Evolutionary conservation across 2,888 invertebrate species (phyloP).

Genomic region (Heteromurus nitidus): DNA sequence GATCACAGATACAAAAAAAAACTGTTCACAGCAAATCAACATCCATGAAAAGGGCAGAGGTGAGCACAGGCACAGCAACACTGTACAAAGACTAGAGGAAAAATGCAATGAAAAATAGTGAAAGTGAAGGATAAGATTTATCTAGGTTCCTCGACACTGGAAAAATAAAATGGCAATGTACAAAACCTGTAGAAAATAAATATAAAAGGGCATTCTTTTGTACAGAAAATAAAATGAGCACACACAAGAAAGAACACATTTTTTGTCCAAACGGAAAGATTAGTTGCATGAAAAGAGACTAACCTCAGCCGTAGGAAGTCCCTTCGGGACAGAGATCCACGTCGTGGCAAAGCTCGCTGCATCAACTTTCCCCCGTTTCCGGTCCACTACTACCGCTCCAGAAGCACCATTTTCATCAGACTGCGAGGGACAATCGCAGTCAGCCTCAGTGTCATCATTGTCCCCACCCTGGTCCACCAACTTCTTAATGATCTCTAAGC

Average conservation of each 20-base stretch:
- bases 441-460: constrained; percentile 30
- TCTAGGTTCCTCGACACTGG: constrained; percentile 53
- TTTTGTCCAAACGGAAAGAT: no score
- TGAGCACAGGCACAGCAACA: background rate
- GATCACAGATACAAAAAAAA: no score
- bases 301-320: constrained; percentile 71
- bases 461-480: constrained; percentile 62
- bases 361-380: constrained; percentile 35
- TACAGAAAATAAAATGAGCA: constrained; percentile 33
- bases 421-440: constrained; percentile 33
- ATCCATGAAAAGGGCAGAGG: background rate
- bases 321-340: constrained; percentile 71
- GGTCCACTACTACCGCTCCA: constrained; percentile 28
- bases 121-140: constrained; percentile 60
- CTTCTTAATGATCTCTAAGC: constrained; percentile 72
- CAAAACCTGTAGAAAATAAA: no score
- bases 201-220: constrained; percentile 31
- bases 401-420: constrained; percentile 56
- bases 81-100: constrained; percentile 19
- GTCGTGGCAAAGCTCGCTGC: constrained; percentile 67
- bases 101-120: constrained; percentile 37
- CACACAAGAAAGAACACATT: constrained; percentile 23
- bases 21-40: background rate
- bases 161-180: constrained; percentile 58
- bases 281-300: no score